These are phyloP conservation scores for Oreotrochilus melanogaster DNA, from an alignment of 2,113 vertebrate genomes.

Conservation along the genomic window DNA sequence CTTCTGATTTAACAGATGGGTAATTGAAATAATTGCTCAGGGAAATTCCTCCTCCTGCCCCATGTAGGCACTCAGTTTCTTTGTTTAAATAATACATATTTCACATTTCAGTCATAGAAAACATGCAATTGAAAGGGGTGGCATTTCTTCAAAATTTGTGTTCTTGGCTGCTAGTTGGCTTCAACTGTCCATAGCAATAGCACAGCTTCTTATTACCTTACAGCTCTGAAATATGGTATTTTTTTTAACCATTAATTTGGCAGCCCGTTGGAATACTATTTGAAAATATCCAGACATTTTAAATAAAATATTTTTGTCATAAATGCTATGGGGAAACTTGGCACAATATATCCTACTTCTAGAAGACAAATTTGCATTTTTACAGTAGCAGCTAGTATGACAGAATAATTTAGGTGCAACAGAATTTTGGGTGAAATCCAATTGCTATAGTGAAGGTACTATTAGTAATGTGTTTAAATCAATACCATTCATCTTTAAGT, in stretches of 20 bases:
- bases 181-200: neutral
- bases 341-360: slow-evolving; percentile 34
- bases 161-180: neutral
- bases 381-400: slow-evolving; percentile 29
- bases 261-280: slow-evolving; percentile 15
- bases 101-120: neutral
- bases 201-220: neutral
- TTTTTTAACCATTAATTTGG: neutral
- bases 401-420: slow-evolving; percentile 48
- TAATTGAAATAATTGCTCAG: slow-evolving; percentile 3
- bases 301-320: slow-evolving; percentile 53
- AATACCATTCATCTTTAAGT: slow-evolving; percentile 54
- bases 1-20: neutral
- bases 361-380: slow-evolving; percentile 53
- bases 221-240: neutral
- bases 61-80: neutral
- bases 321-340: slow-evolving; percentile 3
- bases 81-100: slow-evolving; percentile 21
- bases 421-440: slow-evolving; percentile 58
- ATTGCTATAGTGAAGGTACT: neutral
- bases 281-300: slow-evolving; percentile 52
- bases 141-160: neutral
- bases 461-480: slow-evolving; percentile 52
- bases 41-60: neutral
- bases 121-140: neutral